These are phyloP conservation scores for Bedellia somnulentella DNA, from an alignment of 2,888 invertebrate genomes.

Conservation along the genomic window DNA sequence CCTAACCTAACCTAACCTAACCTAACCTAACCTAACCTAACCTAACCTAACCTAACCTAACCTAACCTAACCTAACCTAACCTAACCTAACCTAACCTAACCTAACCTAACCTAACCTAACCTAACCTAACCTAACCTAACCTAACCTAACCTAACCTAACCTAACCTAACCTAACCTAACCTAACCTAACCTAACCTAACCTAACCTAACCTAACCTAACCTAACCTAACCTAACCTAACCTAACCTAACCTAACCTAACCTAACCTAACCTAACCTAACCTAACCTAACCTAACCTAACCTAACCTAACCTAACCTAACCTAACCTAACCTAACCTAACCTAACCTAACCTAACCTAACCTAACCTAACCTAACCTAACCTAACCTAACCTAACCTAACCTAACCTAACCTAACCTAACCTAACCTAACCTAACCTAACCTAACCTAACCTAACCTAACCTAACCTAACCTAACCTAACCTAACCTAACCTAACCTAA, in stretches of 20 bases:
- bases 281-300: constrained; percentile 7
- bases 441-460: constrained; percentile 3
- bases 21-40: constrained; percentile 10
- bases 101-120: constrained; percentile 12
- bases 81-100: constrained; percentile 10
- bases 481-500: constrained; percentile 6
- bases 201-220: constrained; percentile 13
- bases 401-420: constrained; percentile 4
- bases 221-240: constrained; percentile 8
- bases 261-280: constrained; percentile 7
- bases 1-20: constrained; percentile 8
- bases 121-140: constrained; percentile 11
- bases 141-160: constrained; percentile 12
- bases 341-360: constrained; percentile 5
- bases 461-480: constrained; percentile 6
- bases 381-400: constrained; percentile 4
- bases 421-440: constrained; percentile 4
- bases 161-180: constrained; percentile 13
- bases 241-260: constrained; percentile 7
- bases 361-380: constrained; percentile 4
- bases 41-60: constrained; percentile 10
- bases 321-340: constrained; percentile 7
- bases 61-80: constrained; percentile 11
- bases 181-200: constrained; percentile 13
- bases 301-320: constrained; percentile 7